Evolutionary conservation across 1,140 invertebrate species (phyloP).

Genomic region (Aphaenogaster floridana): DNA sequence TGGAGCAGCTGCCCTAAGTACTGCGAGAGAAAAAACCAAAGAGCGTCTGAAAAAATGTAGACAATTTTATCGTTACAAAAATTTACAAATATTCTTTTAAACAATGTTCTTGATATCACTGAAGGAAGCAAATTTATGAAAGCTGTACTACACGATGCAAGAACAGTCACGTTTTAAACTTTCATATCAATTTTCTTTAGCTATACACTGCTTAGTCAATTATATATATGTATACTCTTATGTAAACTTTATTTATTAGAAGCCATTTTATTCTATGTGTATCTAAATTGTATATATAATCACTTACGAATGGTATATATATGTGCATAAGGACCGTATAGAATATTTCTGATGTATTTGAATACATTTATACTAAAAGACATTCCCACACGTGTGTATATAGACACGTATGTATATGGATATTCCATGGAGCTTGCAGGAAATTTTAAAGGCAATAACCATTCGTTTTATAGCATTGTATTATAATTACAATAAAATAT

Average conservation of each 20-base stretch:
- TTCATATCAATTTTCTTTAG: constrained; percentile 58
- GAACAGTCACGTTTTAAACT: constrained; percentile 58
- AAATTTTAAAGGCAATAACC: constrained; percentile 72
- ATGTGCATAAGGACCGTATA: constrained; percentile 63
- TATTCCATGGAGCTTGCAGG: constrained; percentile 62
- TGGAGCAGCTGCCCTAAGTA: constrained; percentile 93
- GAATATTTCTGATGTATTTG: constrained; percentile 76
- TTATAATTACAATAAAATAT: constrained; percentile 69
- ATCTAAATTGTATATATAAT: constrained; percentile 69
- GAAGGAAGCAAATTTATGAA: constrained; percentile 43
- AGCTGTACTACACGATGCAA: constrained; percentile 40
- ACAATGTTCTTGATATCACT: constrained; percentile 7
- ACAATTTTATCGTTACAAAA: constrained; percentile 24
- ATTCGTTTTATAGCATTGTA: constrained; percentile 68
- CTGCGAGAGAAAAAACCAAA: constrained; percentile 72
- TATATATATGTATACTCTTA: constrained; percentile 57
- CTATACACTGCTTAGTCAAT: constrained; percentile 79
- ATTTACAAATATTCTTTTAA: constrained; percentile 36
- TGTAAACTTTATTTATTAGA: constrained; percentile 75
- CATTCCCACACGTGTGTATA: constrained; percentile 22
- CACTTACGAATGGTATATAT: constrained; percentile 62
- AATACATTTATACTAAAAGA: constrained; percentile 75
- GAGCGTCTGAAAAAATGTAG: constrained; percentile 70
- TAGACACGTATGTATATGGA: constrained; percentile 32
- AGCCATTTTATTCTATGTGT: constrained; percentile 73